Base-by-base conservation (phyloP, 2,888 invertebrate genomes). In the Serrognathus titanus region DNA sequence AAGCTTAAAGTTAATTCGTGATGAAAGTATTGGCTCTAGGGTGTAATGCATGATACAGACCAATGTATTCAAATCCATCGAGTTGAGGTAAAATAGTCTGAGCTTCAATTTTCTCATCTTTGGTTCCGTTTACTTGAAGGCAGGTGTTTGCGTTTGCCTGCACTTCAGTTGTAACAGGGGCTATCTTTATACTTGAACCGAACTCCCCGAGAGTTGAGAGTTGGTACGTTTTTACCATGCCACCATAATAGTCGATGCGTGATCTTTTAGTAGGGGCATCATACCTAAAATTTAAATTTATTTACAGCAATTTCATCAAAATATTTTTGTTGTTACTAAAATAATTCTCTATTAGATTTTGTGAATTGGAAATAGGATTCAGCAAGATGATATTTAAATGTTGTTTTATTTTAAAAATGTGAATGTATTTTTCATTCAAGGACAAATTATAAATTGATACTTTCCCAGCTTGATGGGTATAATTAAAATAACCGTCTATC, bases 191-290 rank as follows among this genome's bases (percentile, higher is more conserved):
- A 59, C 86, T 87, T 0, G 86, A 82, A 0, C 94, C 94, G 69
- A 80, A 89, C 0, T 79, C 71, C 3, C 85, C 86, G 55, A 76
- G 78, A 0, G 78, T 81, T 0, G 83, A 80, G 24, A 94, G 73
- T 78, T 95, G 95, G 69, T 90, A 92, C 0, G 95, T 97, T 76
- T 91, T 90, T n/a, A 94, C 94, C 89, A 94, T 92, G 75, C 90
- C 90, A 60, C 92, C 94, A 78, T 97, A 97, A 73, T 96, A 97
- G 76, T 97, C 97, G 59, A 97, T 92, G 47, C 97, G 85, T 41
- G 94, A 94, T 57, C 86, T 86, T 54, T 86, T 86, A 52, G 85
- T 83, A 3, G 81, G 80, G 31, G 79, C 83, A 79, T 97, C 94
- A 67, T 83, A 94, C 84, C 85, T 85, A 66, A 6, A 63, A 69